Evolutionary conservation across 1,140 invertebrate species (phyloP).

Genomic region (Trachymyrmex cornetzi): DNA sequence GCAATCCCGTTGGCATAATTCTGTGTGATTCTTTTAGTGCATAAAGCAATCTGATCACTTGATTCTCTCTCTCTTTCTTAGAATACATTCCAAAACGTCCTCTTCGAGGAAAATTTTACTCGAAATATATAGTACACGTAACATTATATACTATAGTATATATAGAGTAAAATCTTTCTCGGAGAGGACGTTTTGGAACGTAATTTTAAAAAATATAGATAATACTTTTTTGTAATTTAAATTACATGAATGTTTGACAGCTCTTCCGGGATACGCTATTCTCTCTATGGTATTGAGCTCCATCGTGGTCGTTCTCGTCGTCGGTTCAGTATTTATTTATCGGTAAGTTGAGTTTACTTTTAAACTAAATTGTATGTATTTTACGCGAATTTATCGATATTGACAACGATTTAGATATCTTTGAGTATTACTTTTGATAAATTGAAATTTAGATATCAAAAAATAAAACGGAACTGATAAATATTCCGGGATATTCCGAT

Average conservation of each 20-base stretch:
- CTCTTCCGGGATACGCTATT: conserved; percentile 94
- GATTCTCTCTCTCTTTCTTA: not conserved
- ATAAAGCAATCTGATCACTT: too few relatives aligned
- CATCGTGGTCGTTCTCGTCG: conserved; percentile 91
- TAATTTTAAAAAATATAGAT: not conserved
- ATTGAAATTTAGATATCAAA: conserved; percentile 15
- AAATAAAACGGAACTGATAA: not conserved
- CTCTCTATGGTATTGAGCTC: conserved; percentile 94
- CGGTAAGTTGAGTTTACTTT: conserved; percentile 85
- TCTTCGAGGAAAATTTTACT: too few relatives aligned
- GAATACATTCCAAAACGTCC: too few relatives aligned
- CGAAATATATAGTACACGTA: too few relatives aligned
- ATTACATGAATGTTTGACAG: conserved; percentile 83
- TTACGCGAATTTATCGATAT: not conserved
- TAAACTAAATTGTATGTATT: not conserved
- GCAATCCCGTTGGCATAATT: conserved; percentile 15
- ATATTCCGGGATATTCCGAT: not conserved
- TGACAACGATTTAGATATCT: not conserved
- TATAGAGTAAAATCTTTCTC: too few relatives aligned
- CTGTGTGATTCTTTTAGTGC: too few relatives aligned
- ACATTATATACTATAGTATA: too few relatives aligned
- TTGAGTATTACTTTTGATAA: not conserved
- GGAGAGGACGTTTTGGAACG: too few relatives aligned
- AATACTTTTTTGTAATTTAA: conserved; percentile 15
- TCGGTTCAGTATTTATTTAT: conserved; percentile 91